These are phyloP conservation scores for Aptenodytes forsteri DNA, from an alignment of 2,113 vertebrate species.

Conservation along the genomic window DNA sequence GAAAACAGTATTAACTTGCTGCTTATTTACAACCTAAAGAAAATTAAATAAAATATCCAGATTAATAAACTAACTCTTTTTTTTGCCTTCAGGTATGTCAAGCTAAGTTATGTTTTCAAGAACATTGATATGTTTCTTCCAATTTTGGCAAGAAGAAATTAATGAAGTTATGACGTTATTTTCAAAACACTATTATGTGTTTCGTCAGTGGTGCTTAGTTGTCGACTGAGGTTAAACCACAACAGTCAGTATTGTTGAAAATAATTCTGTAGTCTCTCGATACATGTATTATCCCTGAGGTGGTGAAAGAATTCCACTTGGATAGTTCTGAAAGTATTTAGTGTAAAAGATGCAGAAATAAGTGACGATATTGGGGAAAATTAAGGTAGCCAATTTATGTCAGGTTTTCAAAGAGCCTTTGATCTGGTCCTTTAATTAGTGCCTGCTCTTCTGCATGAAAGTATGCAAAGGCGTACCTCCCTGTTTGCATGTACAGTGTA, in stretches of 20 bases:
- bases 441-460: neutral
- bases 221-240: too few species aligned
- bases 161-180: too few species aligned
- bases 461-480: neutral
- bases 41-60: conserved; percentile 54
- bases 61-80: conserved; percentile 42
- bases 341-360: neutral
- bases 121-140: neutral
- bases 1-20: conserved; percentile 57
- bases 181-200: neutral
- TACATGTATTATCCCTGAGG: neutral
- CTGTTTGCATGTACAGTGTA: fast-evolving
- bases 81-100: conserved; percentile 17
- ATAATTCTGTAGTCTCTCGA: neutral
- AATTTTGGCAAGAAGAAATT: conserved; percentile 30
- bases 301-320: neutral
- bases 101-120: conserved; percentile 5
- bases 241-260: neutral
- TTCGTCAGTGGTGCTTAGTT: neutral
- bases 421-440: neutral
- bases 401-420: neutral
- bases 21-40: conserved; percentile 59
- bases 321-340: neutral
- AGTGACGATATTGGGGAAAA: neutral
- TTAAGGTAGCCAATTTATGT: neutral